A percentile compares a stretch with the other conserved stretches of the same genome.
phyloP scores from a whole-genome alignment of 2,888 invertebrate species.

The Gerosis bhagava region DNA sequence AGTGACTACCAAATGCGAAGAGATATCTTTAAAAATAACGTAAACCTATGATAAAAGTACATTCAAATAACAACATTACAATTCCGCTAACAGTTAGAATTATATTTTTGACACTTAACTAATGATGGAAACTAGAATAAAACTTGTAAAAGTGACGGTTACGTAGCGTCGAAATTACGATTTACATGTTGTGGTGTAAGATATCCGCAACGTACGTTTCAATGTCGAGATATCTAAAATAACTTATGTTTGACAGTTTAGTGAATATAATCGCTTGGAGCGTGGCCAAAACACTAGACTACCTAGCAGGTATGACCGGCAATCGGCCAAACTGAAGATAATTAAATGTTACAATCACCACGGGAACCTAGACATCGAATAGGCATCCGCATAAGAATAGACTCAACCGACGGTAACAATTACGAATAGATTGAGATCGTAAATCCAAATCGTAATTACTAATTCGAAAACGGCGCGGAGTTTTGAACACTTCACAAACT shows the following conservation, averaged over 20 bases:
- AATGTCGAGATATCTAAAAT: slow-evolving; percentile 77
- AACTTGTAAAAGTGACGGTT: no score
- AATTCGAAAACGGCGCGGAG: slow-evolving; percentile 1
- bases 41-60: no score
- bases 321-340: slow-evolving; percentile 74
- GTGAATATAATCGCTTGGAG: slow-evolving; percentile 76
- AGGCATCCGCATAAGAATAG: slow-evolving; percentile 46
- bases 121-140: no score
- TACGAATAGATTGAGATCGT: slow-evolving; percentile 8
- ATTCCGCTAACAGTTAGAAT: no score
- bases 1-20: no score
- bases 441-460: slow-evolving; percentile 5
- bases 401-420: slow-evolving; percentile 28
- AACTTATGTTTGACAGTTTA: slow-evolving; percentile 80
- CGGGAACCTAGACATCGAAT: slow-evolving; percentile 63
- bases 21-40: no score
- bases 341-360: slow-evolving; percentile 77
- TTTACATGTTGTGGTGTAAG: no score
- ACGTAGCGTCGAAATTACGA: no score
- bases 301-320: slow-evolving; percentile 78
- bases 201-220: slow-evolving; percentile 52
- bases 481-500: slow-evolving; percentile 8
- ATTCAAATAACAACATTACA: no score
- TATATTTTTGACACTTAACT: no score
- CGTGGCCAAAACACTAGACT: slow-evolving; percentile 58